Conservation (phyloP, 2,113 vertebrate genomes). For the Paradisaea rubra region DNA sequence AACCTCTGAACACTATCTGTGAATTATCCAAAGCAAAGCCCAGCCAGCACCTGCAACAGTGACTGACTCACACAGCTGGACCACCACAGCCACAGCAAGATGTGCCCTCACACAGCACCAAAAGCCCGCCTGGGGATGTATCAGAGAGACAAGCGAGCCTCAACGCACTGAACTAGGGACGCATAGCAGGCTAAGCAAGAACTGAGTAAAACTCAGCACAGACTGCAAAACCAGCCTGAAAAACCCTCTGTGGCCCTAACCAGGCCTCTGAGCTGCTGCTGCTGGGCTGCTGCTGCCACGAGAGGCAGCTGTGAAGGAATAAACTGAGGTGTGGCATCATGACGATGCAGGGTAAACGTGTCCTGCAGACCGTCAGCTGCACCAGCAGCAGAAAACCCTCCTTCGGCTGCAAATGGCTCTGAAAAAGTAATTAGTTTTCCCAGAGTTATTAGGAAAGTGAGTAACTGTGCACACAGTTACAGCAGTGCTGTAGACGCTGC, state of each 20-base stretch:
- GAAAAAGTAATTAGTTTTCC: neutral
- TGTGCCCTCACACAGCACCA: rapidly evolving
- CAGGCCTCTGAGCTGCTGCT: neutral
- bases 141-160: rapidly evolving
- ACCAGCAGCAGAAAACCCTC: neutral
- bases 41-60: neutral
- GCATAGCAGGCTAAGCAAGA: neutral
- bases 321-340: neutral
- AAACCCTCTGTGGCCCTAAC: neutral
- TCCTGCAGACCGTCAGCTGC: neutral
- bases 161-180: neutral
- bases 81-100: neutral
- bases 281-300: neutral
- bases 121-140: rapidly evolving
- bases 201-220: neutral
- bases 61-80: neutral
- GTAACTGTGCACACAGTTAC: neutral
- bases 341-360: neutral
- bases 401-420: neutral
- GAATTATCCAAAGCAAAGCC: neutral
- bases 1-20: rapidly evolving
- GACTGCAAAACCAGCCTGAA: neutral
- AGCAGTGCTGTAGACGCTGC: neutral
- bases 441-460: neutral
- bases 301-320: neutral